Conservation (phyloP, 2,113 vertebrate genomes). For the Rhegmatorhina hoffmannsi region DNA sequence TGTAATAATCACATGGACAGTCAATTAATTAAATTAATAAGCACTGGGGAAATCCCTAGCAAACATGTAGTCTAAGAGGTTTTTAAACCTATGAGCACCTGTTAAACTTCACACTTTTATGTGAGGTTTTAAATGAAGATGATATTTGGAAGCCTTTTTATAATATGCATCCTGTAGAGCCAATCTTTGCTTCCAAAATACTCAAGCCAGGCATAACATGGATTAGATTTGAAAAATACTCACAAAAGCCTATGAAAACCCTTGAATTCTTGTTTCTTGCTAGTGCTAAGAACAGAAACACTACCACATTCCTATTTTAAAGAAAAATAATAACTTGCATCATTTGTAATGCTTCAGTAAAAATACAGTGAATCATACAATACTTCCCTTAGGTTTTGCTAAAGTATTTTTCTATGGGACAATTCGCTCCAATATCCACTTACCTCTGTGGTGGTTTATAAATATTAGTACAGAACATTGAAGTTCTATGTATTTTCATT, state of each 20-base stretch:
- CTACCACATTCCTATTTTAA: background rate
- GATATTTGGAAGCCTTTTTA: background rate
- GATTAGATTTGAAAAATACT: background rate
- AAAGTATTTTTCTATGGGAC: background rate
- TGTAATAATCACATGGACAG: background rate
- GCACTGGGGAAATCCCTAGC: background rate
- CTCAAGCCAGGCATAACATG: background rate
- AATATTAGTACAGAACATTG: constrained; percentile 11
- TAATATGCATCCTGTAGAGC: background rate
- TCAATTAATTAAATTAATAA: background rate
- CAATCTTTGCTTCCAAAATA: background rate
- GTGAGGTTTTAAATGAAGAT: background rate
- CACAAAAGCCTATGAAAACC: background rate
- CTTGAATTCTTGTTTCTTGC: background rate
- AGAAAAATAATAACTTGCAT: constrained; percentile 19
- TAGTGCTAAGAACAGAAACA: background rate
- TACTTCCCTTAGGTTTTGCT: constrained; percentile 8
- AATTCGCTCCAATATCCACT: constrained; percentile 3
- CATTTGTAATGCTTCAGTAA: constrained; percentile 3
- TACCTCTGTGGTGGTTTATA: constrained; percentile 36
- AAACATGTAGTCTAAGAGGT: background rate
- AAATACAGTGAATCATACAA: constrained; percentile 18
- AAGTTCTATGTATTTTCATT: constrained; percentile 12
- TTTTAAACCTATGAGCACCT: background rate
- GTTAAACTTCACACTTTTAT: background rate